Evolutionary conservation across 2,797 vertebrate species (phyloP).

Genomic region (Acanthiza pusilla): DNA sequence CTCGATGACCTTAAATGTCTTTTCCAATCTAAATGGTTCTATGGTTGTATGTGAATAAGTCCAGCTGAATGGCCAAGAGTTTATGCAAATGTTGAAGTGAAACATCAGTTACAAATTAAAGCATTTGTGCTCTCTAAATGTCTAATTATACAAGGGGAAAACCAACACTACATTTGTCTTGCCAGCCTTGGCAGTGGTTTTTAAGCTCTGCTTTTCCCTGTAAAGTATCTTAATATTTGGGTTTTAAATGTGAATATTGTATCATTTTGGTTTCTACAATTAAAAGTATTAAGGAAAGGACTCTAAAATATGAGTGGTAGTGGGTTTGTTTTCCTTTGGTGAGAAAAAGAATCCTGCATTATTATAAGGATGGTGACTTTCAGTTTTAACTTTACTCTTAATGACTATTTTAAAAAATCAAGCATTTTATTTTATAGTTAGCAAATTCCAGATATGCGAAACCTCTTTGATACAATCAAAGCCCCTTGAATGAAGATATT

Average conservation of each 20-base stretch:
- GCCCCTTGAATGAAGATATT: neutral
- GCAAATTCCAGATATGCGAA: neutral
- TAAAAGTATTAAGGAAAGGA: neutral
- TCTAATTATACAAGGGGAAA: slow-evolving; percentile 63
- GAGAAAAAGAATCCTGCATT: neutral
- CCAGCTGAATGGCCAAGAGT: slow-evolving; percentile 56
- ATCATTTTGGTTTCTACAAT: neutral
- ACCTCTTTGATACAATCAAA: neutral
- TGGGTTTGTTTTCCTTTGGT: slow-evolving; percentile 31
- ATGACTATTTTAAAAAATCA: slow-evolving; percentile 22
- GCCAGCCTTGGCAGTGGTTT: slow-evolving; percentile 46
- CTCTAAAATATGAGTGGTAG: neutral
- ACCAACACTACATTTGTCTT: slow-evolving; percentile 43
- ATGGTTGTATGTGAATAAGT: slow-evolving; percentile 42
- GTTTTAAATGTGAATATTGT: slow-evolving; percentile 1
- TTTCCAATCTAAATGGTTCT: neutral
- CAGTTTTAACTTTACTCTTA: slow-evolving; percentile 27
- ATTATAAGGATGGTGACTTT: neutral
- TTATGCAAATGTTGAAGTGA: slow-evolving; percentile 69
- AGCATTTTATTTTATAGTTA: slow-evolving; percentile 6
- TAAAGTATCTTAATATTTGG: slow-evolving; percentile 33
- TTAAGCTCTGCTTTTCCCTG: slow-evolving; percentile 43
- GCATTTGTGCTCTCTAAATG: slow-evolving; percentile 68
- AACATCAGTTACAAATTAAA: slow-evolving; percentile 69
- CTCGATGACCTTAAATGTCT: neutral